Base-by-base conservation (phyloP, 1,140 invertebrate genomes). In the Bombus soroeensis region DNA sequence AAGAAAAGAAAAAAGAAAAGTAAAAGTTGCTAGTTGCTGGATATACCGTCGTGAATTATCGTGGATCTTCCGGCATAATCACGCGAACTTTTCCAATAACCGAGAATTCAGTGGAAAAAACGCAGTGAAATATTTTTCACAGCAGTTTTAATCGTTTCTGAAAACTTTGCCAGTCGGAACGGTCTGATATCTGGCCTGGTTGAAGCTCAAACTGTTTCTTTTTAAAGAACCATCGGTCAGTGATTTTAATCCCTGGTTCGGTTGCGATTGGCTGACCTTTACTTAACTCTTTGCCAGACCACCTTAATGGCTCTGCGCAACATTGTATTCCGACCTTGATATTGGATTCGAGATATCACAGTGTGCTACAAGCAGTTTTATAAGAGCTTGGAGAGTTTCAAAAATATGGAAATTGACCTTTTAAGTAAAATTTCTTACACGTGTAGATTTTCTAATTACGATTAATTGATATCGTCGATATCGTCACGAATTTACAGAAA, bases 81-180 rank as follows among this genome's bases (percentile, higher is more conserved):
- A 28, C 15, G 10, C 15, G 6, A n/a, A 68, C 41, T 37, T 71
- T 71, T 71, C 9, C 43, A 41, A 70, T 34, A 22, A 39, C 28
- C 15, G 78, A 37, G 28, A 9, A 34, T 57, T 75, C 34, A 37
- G 22, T 22, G 73, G 47, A 10, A 18, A 39, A 22, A 47, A 13
- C n/a, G n/a, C 10, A 13, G 8, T 43, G 59, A 39, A 72, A 59
- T 57, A 47, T 32, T 32, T 59, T 32, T 28, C 9, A 28, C 22
- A n/a, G 18, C 59, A 81, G 68, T 72, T 81, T 72, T 72, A 71
- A 81, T 81, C 68, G 79, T 53, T 81, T 81, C 37, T 15, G 12
- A 28, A 47, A 81, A 59, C 53, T 59, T 28, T 57, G 10, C 8
- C 25, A 41, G 28, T 0, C 15, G 15, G 9, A 28, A 2, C 15